Conservation (phyloP, 2,113 vertebrate genomes). For the Thomomys bottae region DNA sequence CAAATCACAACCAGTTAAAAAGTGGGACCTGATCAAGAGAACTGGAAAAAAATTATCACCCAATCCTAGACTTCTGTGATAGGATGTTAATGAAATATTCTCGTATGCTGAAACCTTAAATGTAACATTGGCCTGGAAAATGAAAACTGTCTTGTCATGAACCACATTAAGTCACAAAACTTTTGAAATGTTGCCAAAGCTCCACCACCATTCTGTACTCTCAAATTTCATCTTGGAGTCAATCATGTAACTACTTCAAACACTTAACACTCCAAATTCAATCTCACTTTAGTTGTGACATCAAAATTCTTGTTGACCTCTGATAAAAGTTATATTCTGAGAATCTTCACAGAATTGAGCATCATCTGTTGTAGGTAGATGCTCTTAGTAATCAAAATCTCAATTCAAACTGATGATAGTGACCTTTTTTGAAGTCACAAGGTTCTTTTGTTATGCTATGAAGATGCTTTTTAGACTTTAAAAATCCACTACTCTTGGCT, state of each 20-base stretch:
- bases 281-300: background rate
- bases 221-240: background rate
- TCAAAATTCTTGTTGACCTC: slow-evolving; percentile 37
- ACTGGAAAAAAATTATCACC: slow-evolving; percentile 44
- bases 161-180: slow-evolving; percentile 43
- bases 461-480: background rate
- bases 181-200: slow-evolving; percentile 52
- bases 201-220: background rate
- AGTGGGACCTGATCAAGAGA: slow-evolving; percentile 67
- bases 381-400: slow-evolving; percentile 45
- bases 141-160: slow-evolving; percentile 53
- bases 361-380: background rate
- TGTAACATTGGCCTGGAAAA: slow-evolving; percentile 55
- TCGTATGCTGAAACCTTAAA: slow-evolving; percentile 51
- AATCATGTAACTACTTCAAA: slow-evolving; percentile 18
- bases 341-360: background rate
- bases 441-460: slow-evolving; percentile 28
- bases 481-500: background rate
- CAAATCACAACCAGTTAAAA: slow-evolving; percentile 73
- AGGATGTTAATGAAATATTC: slow-evolving; percentile 78
- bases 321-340: background rate
- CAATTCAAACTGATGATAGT: background rate
- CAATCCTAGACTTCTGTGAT: slow-evolving; percentile 50
- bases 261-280: slow-evolving; percentile 32
- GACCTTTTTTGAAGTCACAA: background rate